Base-by-base conservation (phyloP, 2,888 invertebrate species). In the Pandemis corylana region DNA sequence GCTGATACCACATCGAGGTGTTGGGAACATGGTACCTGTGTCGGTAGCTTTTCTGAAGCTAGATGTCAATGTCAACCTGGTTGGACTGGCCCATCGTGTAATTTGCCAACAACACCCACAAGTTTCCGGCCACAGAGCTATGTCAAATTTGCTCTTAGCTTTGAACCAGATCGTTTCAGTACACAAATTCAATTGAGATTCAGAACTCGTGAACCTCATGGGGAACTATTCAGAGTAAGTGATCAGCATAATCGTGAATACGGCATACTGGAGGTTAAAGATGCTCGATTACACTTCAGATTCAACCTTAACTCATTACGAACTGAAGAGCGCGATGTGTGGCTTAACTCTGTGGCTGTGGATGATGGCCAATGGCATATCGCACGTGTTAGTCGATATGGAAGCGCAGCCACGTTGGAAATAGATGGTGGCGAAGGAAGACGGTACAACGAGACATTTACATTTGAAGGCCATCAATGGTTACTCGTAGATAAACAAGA, bases 301-400 rank as follows among this genome's bases (percentile, higher is more conserved):
- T 99, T 97, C 89, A 99, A 99, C 90, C 94, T 99, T 69, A 99
- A 99, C 89, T 98, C 98, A 20, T 92, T 98, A 78, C 95, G 98
- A 78, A 98, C 98, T 6, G 98, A 98, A 88, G 98, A 98, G 88
- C 96, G 96, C 77, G 97, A 98, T 85, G 96, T 99, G 81, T 98
- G 98, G 97, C 93, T 99, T 68, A 97, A 97, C 81, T 97, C 98
- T 6, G 97, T 99, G 42, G 96, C 97, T 0, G 98, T 99, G 2
- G 98, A 98, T 85, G 98, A 99, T 87, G 99, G 99, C 0, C 98
- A 98, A 84, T 99, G 99, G 99, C 99, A 99, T 87, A 98, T 98
- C 71, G 98, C 98, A 6, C 96, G 97, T 79, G 97, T 99, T 0
- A 97, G 97, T 81, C 96, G 99, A 72, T 98, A 98, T 81, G 99